phyloP scores from a whole-genome alignment of 2,888 invertebrate genomes.

The Taphrorychus bicolor region DNA sequence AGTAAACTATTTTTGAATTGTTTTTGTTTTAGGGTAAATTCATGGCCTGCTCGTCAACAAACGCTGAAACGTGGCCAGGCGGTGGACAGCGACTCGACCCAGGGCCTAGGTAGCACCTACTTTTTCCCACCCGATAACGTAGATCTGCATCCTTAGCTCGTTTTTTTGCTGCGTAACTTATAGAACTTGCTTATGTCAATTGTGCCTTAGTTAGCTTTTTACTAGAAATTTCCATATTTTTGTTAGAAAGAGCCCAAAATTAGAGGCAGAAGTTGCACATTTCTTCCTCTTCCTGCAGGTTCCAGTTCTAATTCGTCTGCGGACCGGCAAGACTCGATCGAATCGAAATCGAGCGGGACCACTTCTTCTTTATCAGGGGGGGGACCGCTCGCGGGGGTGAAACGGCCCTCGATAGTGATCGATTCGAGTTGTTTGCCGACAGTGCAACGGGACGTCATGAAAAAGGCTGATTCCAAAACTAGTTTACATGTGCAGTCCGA shows the following conservation, averaged over 20 bases:
- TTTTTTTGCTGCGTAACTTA: no score
- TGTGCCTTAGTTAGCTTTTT: no score
- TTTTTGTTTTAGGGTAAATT: conserved; percentile 45
- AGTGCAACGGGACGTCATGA: conserved; percentile 49
- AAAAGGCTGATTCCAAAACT: conserved; percentile 56
- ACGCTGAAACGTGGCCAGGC: conserved; percentile 67
- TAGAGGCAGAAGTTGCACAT: no score
- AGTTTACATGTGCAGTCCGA: conserved; percentile 61
- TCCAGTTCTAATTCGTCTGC: conserved; percentile 45
- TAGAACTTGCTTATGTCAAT: no score
- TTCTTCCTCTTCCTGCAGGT: no score
- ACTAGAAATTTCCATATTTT: no score
- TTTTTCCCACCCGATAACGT: conserved; percentile 26
- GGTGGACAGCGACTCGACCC: conserved; percentile 63
- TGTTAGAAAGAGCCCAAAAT: no score
- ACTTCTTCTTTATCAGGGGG: conserved; percentile 17
- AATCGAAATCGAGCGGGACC: conserved; percentile 45
- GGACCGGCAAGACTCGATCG: conserved; percentile 55
- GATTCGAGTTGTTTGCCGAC: conserved; percentile 59
- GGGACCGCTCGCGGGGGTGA: conserved; percentile 45
- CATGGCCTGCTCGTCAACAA: conserved; percentile 58
- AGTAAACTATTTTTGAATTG: no score
- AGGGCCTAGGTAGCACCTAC: conserved; percentile 31
- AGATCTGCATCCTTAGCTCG: not conserved
- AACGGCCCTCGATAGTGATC: conserved; percentile 57